Evolutionary conservation across 2,113 vertebrate species (phyloP).

Genomic region (Rhabdornis inornatus): DNA sequence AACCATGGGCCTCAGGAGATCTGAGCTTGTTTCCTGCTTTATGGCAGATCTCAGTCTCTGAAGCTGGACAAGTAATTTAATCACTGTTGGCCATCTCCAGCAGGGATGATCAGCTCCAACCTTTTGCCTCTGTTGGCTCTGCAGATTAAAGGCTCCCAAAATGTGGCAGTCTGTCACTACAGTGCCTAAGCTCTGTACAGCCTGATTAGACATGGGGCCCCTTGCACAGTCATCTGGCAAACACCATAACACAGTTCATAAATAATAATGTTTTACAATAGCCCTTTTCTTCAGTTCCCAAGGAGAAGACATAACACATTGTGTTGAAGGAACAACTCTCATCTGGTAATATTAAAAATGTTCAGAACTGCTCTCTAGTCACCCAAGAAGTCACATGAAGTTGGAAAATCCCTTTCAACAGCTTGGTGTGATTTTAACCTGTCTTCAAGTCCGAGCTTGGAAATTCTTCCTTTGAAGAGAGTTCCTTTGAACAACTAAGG

Average conservation of each 20-base stretch:
- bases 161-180: background rate
- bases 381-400: background rate
- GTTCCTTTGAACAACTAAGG: background rate
- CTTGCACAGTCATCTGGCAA: constrained; percentile 18
- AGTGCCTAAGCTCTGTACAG: background rate
- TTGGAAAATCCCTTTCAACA: background rate
- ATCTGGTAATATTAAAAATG: constrained; percentile 3
- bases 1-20: background rate
- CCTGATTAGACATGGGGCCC: background rate
- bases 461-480: background rate
- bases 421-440: background rate
- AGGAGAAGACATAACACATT: background rate
- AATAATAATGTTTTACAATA: constrained; percentile 24
- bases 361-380: background rate
- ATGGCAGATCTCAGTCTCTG: background rate
- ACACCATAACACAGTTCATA: constrained; percentile 13
- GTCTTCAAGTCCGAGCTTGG: background rate
- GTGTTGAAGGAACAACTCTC: background rate
- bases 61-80: background rate
- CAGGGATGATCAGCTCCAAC: background rate
- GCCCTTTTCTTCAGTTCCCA: constrained; percentile 12
- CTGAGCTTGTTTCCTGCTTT: background rate
- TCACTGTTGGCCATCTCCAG: background rate
- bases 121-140: background rate
- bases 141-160: background rate